phyloP scores from a whole-genome alignment of 1,140 invertebrate species.

The Drosophila pseudoobscura region DNA sequence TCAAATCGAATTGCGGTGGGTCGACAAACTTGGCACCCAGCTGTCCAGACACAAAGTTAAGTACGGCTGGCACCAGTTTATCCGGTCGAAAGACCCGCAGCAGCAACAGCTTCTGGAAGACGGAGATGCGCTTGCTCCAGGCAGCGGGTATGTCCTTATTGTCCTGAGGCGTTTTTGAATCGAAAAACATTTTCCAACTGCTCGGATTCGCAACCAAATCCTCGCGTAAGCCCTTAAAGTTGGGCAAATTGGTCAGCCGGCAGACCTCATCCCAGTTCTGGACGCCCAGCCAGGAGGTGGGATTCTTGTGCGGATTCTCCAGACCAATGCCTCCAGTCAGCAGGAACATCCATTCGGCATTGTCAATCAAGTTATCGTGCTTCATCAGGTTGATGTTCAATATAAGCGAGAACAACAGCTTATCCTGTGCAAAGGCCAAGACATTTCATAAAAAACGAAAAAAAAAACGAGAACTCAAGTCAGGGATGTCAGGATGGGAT shows the following conservation, averaged over 20 bases:
- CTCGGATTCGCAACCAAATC: conserved; percentile 85
- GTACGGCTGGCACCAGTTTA: conserved; percentile 93
- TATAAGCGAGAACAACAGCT: conserved; percentile 95
- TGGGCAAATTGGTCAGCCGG: conserved; percentile 83
- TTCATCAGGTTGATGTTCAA: conserved; percentile 93
- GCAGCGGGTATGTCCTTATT: conserved; percentile 86
- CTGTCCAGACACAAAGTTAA: conserved; percentile 88
- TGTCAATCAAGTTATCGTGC: conserved; percentile 87
- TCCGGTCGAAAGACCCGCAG: conserved; percentile 93
- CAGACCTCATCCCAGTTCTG: conserved; percentile 95
- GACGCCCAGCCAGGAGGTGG: conserved; percentile 88
- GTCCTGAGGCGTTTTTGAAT: conserved; percentile 88
- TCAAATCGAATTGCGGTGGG: conserved; percentile 94
- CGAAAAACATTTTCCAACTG: conserved; percentile 91
- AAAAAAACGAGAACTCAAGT: not conserved
- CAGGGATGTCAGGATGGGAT: not conserved
- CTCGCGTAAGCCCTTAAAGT: conserved; percentile 86
- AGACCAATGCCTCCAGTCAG: conserved; percentile 93
- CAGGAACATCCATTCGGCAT: conserved; percentile 93
- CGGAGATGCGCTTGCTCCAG: conserved; percentile 86
- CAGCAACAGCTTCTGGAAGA: conserved; percentile 91
- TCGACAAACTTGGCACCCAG: conserved; percentile 93
- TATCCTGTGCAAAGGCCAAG: conserved; percentile 86
- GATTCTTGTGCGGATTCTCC: conserved; percentile 90
- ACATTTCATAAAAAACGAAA: conserved; percentile 43